These are phyloP conservation scores for Pseudococcus longispinus DNA, from an alignment of 2,888 invertebrate species.

Conservation along the genomic window DNA sequence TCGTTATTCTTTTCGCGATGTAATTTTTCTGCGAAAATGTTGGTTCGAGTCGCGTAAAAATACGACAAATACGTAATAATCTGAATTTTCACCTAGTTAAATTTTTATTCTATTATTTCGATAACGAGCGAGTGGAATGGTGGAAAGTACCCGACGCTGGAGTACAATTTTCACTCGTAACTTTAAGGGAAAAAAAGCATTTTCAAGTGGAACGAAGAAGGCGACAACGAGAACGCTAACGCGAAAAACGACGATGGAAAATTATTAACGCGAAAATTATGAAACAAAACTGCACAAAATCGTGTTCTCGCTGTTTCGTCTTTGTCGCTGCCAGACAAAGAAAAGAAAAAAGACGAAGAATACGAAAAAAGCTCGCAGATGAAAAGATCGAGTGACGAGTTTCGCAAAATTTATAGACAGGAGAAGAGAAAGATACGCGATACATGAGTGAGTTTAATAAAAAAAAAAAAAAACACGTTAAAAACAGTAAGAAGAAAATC, in stretches of 20 bases:
- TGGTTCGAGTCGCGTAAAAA: no score
- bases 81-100: neutral
- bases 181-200: neutral
- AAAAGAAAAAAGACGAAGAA: neutral
- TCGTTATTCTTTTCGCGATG: no score
- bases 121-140: neutral
- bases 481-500: neutral
- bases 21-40: no score
- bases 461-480: neutral
- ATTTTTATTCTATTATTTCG: neutral
- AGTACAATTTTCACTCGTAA: neutral
- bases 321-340: neutral
- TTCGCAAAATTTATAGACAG: neutral
- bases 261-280: constrained; percentile 34
- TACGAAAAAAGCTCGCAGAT: neutral
- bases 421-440: neutral
- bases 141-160: neutral
- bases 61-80: neutral
- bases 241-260: constrained; percentile 25
- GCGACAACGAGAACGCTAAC: neutral
- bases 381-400: neutral
- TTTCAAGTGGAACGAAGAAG: neutral
- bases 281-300: neutral
- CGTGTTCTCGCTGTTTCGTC: neutral
- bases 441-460: neutral